phyloP scores from a whole-genome alignment of 2,797 vertebrate species.

The Linurgus olivaceus region DNA sequence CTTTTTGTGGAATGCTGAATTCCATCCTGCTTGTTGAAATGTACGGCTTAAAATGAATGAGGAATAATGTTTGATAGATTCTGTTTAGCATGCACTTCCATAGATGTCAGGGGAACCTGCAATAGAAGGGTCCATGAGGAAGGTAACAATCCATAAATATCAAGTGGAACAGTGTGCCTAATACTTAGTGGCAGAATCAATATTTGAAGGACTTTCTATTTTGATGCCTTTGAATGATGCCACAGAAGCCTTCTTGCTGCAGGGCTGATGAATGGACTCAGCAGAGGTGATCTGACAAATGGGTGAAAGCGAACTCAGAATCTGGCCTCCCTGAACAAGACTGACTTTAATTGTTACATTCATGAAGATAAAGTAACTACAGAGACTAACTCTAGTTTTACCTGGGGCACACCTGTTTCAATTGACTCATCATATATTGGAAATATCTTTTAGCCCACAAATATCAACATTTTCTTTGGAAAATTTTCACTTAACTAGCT shows the following conservation, averaged over 20 bases:
- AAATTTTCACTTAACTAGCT: neutral
- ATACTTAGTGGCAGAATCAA: conserved; percentile 33
- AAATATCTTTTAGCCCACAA: neutral
- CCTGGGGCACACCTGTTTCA: neutral
- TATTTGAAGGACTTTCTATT: conserved; percentile 43
- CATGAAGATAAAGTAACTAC: neutral
- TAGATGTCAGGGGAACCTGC: neutral
- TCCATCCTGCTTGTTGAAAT: neutral
- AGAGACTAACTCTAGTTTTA: neutral
- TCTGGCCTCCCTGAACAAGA: neutral
- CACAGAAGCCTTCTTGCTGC: neutral
- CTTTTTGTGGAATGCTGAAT: neutral
- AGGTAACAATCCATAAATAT: conserved; percentile 40
- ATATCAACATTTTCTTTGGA: neutral
- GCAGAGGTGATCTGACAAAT: neutral
- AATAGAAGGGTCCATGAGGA: neutral
- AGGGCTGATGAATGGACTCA: neutral
- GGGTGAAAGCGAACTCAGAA: neutral
- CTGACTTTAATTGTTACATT: neutral
- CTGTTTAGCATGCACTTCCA: neutral
- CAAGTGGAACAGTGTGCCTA: neutral
- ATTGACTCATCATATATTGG: neutral
- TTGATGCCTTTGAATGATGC: conserved; percentile 22
- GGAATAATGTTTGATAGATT: neutral
- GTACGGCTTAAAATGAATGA: neutral